Evolutionary conservation across 2,113 vertebrate species (phyloP), one percentile per base, ranked within the genome.

Genomic region (Anguilla japonica): DNA sequence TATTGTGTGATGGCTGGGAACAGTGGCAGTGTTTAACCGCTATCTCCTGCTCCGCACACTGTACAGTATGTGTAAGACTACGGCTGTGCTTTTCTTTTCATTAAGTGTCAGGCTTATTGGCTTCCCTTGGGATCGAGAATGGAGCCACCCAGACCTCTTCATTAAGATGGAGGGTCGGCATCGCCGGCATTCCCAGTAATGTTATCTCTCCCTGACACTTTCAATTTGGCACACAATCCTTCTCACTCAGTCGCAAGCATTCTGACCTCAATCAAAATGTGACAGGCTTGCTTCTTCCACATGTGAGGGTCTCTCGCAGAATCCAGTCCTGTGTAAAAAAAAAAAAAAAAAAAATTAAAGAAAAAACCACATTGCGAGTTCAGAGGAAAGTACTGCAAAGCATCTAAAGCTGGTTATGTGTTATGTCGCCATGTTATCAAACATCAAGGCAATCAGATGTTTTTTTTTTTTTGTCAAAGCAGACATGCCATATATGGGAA

Each of bases 181-280:
- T 88, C 82, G 85, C 41, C 79, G 82, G 75, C 80, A 86, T 56
- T 87, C 71, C 18, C 84, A 39, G 56, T 84, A 87, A 84, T 79
- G 85, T 91, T 89, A 89, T 91, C 90, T 89, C 86, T 88, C 84
- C 78, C 80, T 34, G 79, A 86, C 88, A 88, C 87, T 86, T 82
- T 34, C 87, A 88, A 85, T 89, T 87, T 88, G 43, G 79, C 63
- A 39, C 29, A 41, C 88, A 88, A 78, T 89, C 78, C 83, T 46
- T 87, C 86, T 71, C 82, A 83, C 86, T 79, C 41, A 78, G 29
- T 22, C 26, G 79, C 43, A 85, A 63, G 63, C 79, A 71, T 88
- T 86, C 67, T 83, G 86, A 91, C 88, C 82, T 89, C 79, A 90
- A 89, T 89, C 89, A 91, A 88, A 87, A 90, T 56, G 84, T 79